A percentile compares a stretch with the other conserved stretches of the same genome.
These are phyloP conservation scores for Drosophila oshimai DNA, from an alignment of 1,140 invertebrate genomes.

Conservation along the genomic window DNA sequence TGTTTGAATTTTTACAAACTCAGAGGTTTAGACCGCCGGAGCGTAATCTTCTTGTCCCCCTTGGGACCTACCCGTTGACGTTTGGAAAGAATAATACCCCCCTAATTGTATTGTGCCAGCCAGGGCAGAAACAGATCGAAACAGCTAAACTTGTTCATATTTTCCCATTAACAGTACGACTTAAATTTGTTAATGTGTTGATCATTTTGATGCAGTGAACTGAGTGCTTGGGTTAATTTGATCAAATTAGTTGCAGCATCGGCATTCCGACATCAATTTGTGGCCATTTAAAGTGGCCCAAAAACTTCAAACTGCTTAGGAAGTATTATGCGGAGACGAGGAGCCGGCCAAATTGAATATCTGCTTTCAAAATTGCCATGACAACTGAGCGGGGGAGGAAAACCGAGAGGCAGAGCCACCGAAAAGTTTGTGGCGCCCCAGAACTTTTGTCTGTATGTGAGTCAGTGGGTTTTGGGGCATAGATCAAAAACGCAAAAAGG, in stretches of 20 bases:
- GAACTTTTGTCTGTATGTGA: constrained; percentile 48
- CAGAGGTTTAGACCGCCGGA: constrained; percentile 19
- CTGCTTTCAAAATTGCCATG: constrained; percentile 46
- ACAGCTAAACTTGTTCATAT: background rate
- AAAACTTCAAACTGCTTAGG: constrained; percentile 59
- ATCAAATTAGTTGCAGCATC: constrained; percentile 46
- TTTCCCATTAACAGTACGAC: background rate
- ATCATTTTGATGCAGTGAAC: constrained; percentile 11
- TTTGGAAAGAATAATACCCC: constrained; percentile 29
- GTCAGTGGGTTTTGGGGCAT: constrained; percentile 45
- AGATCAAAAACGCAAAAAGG: constrained; percentile 70
- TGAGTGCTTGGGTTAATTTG: constrained; percentile 15
- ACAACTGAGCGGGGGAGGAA: constrained; percentile 32
- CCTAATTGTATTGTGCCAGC: constrained; percentile 41
- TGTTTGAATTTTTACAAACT: constrained; percentile 64
- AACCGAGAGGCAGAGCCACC: background rate
- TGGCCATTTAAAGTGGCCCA: constrained; percentile 40
- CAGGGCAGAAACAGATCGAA: background rate
- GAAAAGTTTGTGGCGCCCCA: constrained; percentile 50
- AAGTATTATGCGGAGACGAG: constrained; percentile 26
- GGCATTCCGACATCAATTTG: constrained; percentile 43
- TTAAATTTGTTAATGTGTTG: constrained; percentile 21
- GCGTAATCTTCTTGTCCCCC: background rate
- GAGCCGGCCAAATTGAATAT: constrained; percentile 59
- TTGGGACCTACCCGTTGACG: background rate